Conservation (phyloP, 2,113 vertebrate genomes). For the Mystacornis crossleyi region DNA sequence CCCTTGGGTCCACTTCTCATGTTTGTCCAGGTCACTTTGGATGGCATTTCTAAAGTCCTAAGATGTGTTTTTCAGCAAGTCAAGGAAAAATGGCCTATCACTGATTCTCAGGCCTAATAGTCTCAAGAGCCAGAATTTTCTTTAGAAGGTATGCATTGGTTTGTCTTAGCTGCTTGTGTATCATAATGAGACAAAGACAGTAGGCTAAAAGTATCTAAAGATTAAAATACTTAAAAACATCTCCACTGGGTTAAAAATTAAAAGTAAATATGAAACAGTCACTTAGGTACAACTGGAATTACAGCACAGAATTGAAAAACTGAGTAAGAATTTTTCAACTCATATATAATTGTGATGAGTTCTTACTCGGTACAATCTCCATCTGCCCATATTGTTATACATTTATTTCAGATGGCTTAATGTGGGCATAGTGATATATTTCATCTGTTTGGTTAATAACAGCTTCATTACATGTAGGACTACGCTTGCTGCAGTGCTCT, state of each 20-base stretch:
- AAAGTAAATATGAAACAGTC: background rate
- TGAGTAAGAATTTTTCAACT: background rate
- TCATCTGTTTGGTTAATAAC: background rate
- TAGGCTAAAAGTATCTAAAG: background rate
- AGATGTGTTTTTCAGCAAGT: background rate
- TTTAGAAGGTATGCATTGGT: background rate
- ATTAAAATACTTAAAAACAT: background rate
- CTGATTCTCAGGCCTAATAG: background rate
- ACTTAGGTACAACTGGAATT: background rate
- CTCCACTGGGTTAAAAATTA: background rate
- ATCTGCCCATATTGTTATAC: background rate
- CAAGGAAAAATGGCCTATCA: background rate
- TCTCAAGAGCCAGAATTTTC: background rate
- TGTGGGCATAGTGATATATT: background rate
- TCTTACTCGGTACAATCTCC: background rate
- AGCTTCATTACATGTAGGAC: background rate
- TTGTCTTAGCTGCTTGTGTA: background rate
- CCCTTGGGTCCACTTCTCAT: background rate
- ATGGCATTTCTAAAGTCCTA: background rate
- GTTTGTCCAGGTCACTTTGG: background rate
- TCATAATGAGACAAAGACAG: background rate
- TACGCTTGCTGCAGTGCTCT: background rate
- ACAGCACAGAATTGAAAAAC: background rate
- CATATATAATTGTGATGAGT: background rate
- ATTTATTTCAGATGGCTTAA: background rate